Evolutionary conservation across 2,113 vertebrate species (phyloP), one percentile per base, ranked within the genome.

Genomic region (Chinchilla lanigera): DNA sequence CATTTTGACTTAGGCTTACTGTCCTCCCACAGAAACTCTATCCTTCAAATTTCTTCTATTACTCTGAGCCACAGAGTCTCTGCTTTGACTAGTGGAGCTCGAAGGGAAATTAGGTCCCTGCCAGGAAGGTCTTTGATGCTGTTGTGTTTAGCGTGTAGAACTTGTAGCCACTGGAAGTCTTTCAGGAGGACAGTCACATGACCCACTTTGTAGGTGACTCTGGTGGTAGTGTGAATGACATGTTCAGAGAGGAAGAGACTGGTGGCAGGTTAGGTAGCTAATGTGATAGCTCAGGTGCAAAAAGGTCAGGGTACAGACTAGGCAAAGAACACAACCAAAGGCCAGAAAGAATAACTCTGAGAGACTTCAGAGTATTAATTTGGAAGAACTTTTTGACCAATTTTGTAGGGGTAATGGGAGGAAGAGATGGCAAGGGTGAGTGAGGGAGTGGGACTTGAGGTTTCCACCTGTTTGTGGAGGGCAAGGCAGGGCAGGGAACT

Each of bases 21-120:
- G 54, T 95, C 35, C 22, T 81, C 41, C 75, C 50, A 65, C 22
- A 90, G 81, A 90, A 82, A 33, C 82, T 81, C 30, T 47, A 17
- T n/a, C 24, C 67, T 89, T 90, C 41, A 82, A 94, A 65, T 93
- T 93, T 86, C 47, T 93, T 95, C 82, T 96, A 58, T 58, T 90
- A 12, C 28, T 94, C 47, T 52, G 24, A 87, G 33, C 63, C 30
- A 10, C 38, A 71, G 90, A 87, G 24, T 58, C 19, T 65, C 20
- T 60, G 41, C 80, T 83, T 84, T 86, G 84, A 90, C 38, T 92
- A 50, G 44, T n/a, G 50, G 61, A 81, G 28, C 83, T 88, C 63
- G 61, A 93, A 77, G 92, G 44, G 85, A 97, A 95, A 86, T 17
- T 41, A 73, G 47, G 26, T 84, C 35, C 78, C 38, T n/a, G 35